Percentiles rank a stretch among this genome's conserved stretches.
Conservation (phyloP, 2,113 vertebrate genomes). For the Notarius lentiginosus region DNA sequence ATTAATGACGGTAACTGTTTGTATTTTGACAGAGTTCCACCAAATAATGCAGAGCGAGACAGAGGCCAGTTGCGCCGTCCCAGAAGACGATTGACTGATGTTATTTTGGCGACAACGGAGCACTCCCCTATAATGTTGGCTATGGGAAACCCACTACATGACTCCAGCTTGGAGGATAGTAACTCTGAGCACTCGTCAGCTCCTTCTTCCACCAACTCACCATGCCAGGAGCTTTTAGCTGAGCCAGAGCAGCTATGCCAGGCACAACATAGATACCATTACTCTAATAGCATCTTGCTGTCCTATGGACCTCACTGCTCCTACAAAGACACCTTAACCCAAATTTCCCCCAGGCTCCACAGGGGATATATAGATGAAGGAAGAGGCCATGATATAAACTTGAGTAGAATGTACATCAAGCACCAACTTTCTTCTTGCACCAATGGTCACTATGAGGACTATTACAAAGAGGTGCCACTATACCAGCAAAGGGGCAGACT, state of each 20-base stretch:
- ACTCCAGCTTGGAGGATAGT: slow-evolving; percentile 77
- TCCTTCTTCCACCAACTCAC: slow-evolving; percentile 74
- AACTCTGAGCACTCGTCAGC: slow-evolving; percentile 79
- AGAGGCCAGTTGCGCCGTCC: slow-evolving; percentile 71
- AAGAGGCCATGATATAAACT: slow-evolving; percentile 61
- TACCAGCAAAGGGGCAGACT: slow-evolving; percentile 62
- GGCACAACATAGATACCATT: slow-evolving; percentile 48
- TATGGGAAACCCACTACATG: slow-evolving; percentile 57
- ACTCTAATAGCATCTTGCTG: slow-evolving; percentile 49
- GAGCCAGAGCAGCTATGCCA: slow-evolving; percentile 57
- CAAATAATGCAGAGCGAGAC: slow-evolving; percentile 58
- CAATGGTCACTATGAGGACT: slow-evolving; percentile 57
- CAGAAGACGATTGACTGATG: slow-evolving; percentile 77
- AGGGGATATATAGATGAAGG: slow-evolving; percentile 59
- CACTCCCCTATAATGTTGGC: slow-evolving; percentile 55
- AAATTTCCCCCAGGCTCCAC: slow-evolving; percentile 57
- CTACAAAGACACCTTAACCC: slow-evolving; percentile 59
- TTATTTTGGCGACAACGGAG: slow-evolving; percentile 65
- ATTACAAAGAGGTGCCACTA: slow-evolving; percentile 61
- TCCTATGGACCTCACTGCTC: slow-evolving; percentile 52
- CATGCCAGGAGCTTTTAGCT: slow-evolving; percentile 58
- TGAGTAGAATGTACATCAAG: slow-evolving; percentile 64
- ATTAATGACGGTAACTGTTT: slow-evolving; percentile 20
- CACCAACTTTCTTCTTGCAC: slow-evolving; percentile 56
- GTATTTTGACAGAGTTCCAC: slow-evolving; percentile 65